These are phyloP conservation scores for Scrobipalpa atriplicella DNA, from an alignment of 2,888 invertebrate genomes.

Conservation along the genomic window DNA sequence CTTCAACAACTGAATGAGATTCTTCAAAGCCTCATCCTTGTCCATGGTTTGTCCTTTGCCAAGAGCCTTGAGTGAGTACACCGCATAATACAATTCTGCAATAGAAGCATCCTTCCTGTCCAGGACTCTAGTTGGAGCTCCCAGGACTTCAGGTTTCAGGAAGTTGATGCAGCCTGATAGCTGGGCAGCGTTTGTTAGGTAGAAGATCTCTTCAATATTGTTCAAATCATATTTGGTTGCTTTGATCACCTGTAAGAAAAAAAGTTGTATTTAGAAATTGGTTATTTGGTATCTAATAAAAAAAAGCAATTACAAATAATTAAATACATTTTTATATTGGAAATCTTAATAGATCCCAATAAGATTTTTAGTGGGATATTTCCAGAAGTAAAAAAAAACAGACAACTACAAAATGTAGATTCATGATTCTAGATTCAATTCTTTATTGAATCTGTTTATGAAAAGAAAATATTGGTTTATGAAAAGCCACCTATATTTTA, in stretches of 20 bases:
- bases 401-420: no score
- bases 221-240: conserved; percentile 62
- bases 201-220: conserved; percentile 83
- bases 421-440: no score
- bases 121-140: conserved; percentile 81
- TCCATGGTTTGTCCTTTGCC: conserved; percentile 85
- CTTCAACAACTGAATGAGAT: conserved; percentile 89
- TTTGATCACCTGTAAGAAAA: conserved; percentile 59
- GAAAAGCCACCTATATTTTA: no score
- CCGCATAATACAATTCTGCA: conserved; percentile 88
- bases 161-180: conserved; percentile 80
- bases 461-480: no score
- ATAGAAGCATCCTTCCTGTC: conserved; percentile 86
- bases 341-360: background rate
- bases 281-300: background rate
- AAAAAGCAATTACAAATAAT: background rate
- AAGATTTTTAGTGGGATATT: background rate
- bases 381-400: background rate
- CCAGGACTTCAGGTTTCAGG: conserved; percentile 73
- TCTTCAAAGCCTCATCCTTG: conserved; percentile 86
- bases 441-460: no score
- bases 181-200: conserved; percentile 85
- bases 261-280: background rate
- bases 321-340: background rate
- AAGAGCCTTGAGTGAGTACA: conserved; percentile 86